These are phyloP conservation scores for Dryoscopus gambensis DNA, from an alignment of 2,113 vertebrate genomes.

Conservation along the genomic window DNA sequence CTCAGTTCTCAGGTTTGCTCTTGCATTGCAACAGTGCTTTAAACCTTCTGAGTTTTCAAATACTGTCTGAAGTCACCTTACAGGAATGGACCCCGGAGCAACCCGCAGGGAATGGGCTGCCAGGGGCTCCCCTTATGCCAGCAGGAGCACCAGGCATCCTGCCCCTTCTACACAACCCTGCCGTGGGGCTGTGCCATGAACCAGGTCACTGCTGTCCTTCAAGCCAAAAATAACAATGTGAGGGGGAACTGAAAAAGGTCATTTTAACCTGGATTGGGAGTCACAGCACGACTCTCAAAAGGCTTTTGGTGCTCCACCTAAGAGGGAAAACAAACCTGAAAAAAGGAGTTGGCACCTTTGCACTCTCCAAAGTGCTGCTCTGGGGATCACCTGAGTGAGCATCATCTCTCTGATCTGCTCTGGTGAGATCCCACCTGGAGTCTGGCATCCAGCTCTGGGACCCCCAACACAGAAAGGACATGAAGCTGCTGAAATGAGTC, in stretches of 20 bases:
- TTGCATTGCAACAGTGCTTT: not conserved
- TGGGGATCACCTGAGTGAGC: not conserved
- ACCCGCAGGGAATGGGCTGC: not conserved
- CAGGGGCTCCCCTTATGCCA: not conserved
- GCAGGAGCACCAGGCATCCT: not conserved
- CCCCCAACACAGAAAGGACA: not conserved
- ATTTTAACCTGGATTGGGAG: not conserved
- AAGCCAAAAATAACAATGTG: not conserved
- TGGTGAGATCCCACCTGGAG: not conserved
- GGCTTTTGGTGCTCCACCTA: not conserved
- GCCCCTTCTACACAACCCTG: not conserved
- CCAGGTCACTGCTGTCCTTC: not conserved
- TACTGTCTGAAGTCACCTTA: not conserved
- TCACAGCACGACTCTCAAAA: not conserved
- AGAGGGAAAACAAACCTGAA: not conserved
- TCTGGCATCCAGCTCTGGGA: not conserved
- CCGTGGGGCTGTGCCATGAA: not conserved
- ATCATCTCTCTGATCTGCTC: not conserved
- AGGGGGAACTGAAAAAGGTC: not conserved
- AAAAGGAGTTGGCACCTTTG: not conserved
- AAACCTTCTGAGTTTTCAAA: not conserved
- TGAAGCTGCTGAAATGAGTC: not conserved
- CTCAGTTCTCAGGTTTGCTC: not conserved
- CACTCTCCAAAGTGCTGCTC: not conserved
- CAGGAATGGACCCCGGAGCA: accelerated